Conservation (phyloP, 1,140 invertebrate genomes). For the Triops cancriformis region DNA sequence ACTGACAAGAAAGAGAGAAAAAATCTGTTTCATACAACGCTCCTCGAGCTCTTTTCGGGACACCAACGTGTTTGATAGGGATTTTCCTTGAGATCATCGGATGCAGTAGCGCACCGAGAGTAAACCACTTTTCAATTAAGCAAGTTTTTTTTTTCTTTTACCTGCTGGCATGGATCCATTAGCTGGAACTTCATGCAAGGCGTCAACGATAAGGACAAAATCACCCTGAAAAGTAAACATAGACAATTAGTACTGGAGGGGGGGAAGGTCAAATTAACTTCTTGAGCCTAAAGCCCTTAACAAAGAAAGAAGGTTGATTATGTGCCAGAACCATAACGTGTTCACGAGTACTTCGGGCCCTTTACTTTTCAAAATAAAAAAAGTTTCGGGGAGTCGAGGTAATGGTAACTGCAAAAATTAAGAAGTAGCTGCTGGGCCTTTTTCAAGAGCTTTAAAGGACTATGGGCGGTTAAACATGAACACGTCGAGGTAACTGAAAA, state of each 20-base stretch:
- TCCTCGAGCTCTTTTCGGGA: not conserved
- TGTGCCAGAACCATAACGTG: not conserved
- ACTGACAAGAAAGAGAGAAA: not conserved
- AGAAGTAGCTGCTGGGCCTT: not conserved
- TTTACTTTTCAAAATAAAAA: not conserved
- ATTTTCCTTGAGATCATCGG: not conserved
- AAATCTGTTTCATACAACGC: not conserved
- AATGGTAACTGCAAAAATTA: not conserved
- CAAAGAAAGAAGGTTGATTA: not conserved
- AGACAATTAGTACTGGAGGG: not conserved
- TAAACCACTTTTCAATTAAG: not conserved
- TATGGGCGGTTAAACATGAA: not conserved
- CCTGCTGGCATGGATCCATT: conserved; percentile 4
- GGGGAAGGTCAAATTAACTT: not conserved
- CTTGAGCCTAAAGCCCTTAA: not conserved
- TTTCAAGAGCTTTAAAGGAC: not conserved
- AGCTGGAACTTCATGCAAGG: not conserved
- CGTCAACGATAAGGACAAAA: conserved; percentile 6
- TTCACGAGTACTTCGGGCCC: not conserved
- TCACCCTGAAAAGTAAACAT: not conserved
- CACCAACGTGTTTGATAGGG: not conserved
- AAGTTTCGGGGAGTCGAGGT: not conserved
- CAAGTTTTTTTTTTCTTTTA: not conserved
- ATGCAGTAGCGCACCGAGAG: not conserved
- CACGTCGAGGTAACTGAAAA: not conserved